phyloP scores from a whole-genome alignment of 2,888 invertebrate species.

The Hirtodrosophila histrioides region DNA sequence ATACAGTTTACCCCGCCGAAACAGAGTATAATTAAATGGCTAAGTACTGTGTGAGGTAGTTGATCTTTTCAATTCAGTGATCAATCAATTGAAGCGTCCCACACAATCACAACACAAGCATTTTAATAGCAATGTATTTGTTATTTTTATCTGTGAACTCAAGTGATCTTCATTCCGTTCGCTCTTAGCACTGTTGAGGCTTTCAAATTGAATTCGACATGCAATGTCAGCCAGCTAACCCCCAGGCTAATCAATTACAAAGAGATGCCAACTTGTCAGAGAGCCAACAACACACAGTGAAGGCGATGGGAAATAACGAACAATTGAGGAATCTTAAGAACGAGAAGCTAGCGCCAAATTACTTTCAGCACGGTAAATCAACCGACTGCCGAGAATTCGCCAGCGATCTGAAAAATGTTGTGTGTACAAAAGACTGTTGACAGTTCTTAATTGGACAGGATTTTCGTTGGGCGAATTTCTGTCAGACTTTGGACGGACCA shows the following conservation, averaged over 20 bases:
- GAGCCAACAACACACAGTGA: conserved; percentile 48
- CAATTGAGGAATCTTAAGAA: conserved; percentile 39
- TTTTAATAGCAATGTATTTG: conserved; percentile 19
- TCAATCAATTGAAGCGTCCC: conserved; percentile 38
- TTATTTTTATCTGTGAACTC: conserved; percentile 36
- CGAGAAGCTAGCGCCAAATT: conserved; percentile 74
- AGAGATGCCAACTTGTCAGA: conserved; percentile 76
- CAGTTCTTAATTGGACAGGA: conserved; percentile 78
- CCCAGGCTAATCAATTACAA: conserved; percentile 76
- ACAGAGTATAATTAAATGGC: too few species aligned
- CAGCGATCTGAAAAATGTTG: conserved; percentile 64
- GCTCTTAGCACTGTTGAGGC: conserved; percentile 22
- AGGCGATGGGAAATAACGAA: conserved; percentile 29
- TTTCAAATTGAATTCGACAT: conserved; percentile 65
- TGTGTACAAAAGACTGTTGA: conserved; percentile 78
- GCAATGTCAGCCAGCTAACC: conserved; percentile 71
- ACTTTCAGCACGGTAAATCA: conserved; percentile 77
- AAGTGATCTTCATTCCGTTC: conserved; percentile 39
- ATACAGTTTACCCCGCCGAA: too few species aligned
- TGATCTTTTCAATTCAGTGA: conserved; percentile 45
- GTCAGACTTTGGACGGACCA: neutral
- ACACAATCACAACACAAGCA: conserved; percentile 43
- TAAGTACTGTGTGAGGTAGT: conserved; percentile 8
- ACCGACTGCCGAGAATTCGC: conserved; percentile 66
- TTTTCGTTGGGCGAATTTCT: conserved; percentile 34